Percentiles rank a stretch among this genome's conserved stretches.
These are phyloP conservation scores for Caligus rogercresseyi DNA, from an alignment of 1,140 invertebrate species.

Conservation along the genomic window DNA sequence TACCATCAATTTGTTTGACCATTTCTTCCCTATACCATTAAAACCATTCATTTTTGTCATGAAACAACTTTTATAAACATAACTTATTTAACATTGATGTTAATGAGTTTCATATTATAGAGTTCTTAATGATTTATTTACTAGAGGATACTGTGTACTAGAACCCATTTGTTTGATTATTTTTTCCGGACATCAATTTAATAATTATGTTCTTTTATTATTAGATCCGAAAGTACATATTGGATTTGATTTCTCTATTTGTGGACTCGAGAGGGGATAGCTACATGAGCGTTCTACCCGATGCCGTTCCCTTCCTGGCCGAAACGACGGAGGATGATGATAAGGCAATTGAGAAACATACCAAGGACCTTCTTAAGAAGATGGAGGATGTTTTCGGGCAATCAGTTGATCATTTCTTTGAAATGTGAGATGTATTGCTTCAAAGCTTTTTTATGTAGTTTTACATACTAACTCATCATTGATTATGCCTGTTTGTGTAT, in stretches of 20 bases:
- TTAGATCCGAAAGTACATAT: not conserved
- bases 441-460: no score
- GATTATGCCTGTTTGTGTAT: no score
- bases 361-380: conserved; percentile 8
- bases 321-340: conserved; percentile 17
- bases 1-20: no score
- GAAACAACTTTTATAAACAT: no score
- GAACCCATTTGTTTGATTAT: not conserved
- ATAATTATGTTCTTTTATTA: not conserved
- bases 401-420: conserved; percentile 14
- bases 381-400: conserved; percentile 19
- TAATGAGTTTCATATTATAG: no score
- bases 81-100: no score
- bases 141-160: no score
- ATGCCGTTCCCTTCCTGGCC: conserved; percentile 15
- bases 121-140: no score
- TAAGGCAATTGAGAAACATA: conserved; percentile 3
- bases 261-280: conserved; percentile 9
- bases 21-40: no score
- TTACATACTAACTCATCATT: no score
- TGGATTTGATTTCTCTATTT: not conserved
- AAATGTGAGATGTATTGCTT: not conserved
- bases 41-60: no score
- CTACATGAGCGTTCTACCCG: conserved; percentile 14
- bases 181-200: not conserved